A percentile compares a stretch with the other conserved stretches of the same genome.
These are phyloP conservation scores for Phortica okadai DNA, from an alignment of 2,888 invertebrate genomes.

Conservation along the genomic window DNA sequence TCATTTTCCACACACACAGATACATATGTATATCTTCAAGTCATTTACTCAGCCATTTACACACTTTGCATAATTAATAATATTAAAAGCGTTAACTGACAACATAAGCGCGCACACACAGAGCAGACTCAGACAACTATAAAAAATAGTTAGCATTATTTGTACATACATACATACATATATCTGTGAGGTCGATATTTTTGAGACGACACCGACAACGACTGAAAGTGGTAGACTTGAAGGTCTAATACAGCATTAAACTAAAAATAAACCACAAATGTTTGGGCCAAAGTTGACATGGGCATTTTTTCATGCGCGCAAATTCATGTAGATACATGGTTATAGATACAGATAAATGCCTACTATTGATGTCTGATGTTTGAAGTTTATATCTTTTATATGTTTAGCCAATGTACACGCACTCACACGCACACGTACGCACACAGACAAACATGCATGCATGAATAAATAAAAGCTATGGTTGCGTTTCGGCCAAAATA, in stretches of 20 bases:
- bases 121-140: slow-evolving; percentile 25
- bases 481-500: slow-evolving; percentile 5
- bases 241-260: slow-evolving; percentile 50
- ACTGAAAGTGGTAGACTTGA: slow-evolving; percentile 54
- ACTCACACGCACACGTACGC: slow-evolving; percentile 37
- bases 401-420: slow-evolving; percentile 43
- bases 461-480: slow-evolving; percentile 39
- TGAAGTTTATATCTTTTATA: slow-evolving; percentile 60
- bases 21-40: slow-evolving; percentile 17
- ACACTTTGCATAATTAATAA: slow-evolving; percentile 67
- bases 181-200: slow-evolving; percentile 71
- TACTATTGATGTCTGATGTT: slow-evolving; percentile 68
- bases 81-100: slow-evolving; percentile 70
- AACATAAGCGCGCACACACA: slow-evolving; percentile 34
- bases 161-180: slow-evolving; percentile 38
- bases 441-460: slow-evolving; percentile 26
- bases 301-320: slow-evolving; percentile 3
- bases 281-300: too few relatives aligned
- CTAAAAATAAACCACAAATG: slow-evolving; percentile 32
- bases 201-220: slow-evolving; percentile 48
- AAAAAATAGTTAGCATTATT: slow-evolving; percentile 68
- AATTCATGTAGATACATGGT: slow-evolving; percentile 22
- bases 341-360: slow-evolving; percentile 8
- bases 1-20: background rate
- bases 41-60: slow-evolving; percentile 62